A percentile compares a stretch with the other conserved stretches of the same genome.
Conservation (phyloP, 2,888 invertebrate species). For the Sinodicranocentrus sp. region DNA sequence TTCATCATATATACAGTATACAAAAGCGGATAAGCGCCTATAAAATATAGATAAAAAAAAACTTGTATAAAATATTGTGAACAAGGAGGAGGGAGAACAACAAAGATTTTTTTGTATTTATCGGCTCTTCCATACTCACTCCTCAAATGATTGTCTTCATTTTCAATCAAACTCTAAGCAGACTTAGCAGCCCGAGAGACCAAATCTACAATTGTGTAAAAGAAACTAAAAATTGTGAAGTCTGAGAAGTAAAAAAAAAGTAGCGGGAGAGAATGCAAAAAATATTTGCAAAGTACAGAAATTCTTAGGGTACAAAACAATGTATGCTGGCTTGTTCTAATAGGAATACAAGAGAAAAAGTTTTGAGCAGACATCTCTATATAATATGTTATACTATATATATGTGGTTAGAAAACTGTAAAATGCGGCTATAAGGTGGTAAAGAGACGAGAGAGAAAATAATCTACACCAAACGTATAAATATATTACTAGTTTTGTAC, state of each 20-base stretch:
- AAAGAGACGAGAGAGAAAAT: background rate
- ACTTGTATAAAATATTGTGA: background rate
- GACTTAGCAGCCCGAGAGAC: background rate
- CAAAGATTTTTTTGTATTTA: background rate
- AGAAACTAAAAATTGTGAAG: constrained; percentile 2
- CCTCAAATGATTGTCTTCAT: constrained; percentile 1
- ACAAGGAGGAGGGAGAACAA: background rate
- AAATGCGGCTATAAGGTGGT: too few relatives aligned
- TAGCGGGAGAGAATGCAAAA: constrained; percentile 17
- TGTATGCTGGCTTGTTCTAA: background rate
- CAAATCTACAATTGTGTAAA: background rate
- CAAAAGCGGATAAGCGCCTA: too few relatives aligned
- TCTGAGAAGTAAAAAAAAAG: constrained; percentile 3
- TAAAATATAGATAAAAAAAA: background rate
- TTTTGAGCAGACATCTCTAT: background rate
- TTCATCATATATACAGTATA: too few relatives aligned
- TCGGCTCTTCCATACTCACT: background rate
- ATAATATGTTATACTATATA: background rate
- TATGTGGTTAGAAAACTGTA: too few relatives aligned
- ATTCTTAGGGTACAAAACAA: constrained; percentile 22
- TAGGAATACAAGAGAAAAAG: background rate
- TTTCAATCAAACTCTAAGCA: constrained; percentile 4
- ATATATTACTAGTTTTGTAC: constrained; percentile 18
- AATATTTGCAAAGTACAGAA: constrained; percentile 17
- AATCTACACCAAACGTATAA: background rate